Evolutionary conservation across 2,888 invertebrate genomes (phyloP), one percentile per base, ranked within the genome.

Genomic region (Autographa pulchrina): DNA sequence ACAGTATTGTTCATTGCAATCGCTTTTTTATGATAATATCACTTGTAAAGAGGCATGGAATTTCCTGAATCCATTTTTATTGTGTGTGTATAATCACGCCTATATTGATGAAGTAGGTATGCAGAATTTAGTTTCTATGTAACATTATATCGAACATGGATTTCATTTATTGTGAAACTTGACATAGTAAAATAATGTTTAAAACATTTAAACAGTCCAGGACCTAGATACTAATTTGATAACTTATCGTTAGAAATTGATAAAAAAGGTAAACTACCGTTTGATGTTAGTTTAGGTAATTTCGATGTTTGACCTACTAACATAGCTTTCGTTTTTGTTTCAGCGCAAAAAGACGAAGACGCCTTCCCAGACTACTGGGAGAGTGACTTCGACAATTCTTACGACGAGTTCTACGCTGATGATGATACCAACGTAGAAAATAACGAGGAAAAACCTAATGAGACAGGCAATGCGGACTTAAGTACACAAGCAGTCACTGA

Each of bases 271-370:
- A 56, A 20, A 56, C 11, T 56, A 25, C 54, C 25, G 54, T 11
- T 56, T 13, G 11, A 9, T 25, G 25, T 0, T 56, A 9, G 20
- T 25, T 20, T 11, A 13, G 54, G 20, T 56, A 56, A 56, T 25
- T 3, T 25, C 13, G 5, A 20, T 25, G 20, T 14, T 20, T 56
- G 54, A 56, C 20, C 54, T 20, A 56, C 13, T 41, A 58, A 48
- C 8, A 31, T 38, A 14, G 0, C n/a, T 59, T 1, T 68, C 31
- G 48, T 25, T 66, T 72, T 83, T 84, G 62, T 88, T 88, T 38
- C 80, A 88, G 89, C 81, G 60, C 82, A 86, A 79, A 65, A 61
- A 5, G 80, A 79, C 3, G 64, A 72, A 60, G 54, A 16, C 11
- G 59, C n/a, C 0, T 64, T 62, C n/a, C 64, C 67, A 32, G 81